phyloP scores from a whole-genome alignment of 2,888 invertebrate genomes.

The Apocheima hispidaria region DNA sequence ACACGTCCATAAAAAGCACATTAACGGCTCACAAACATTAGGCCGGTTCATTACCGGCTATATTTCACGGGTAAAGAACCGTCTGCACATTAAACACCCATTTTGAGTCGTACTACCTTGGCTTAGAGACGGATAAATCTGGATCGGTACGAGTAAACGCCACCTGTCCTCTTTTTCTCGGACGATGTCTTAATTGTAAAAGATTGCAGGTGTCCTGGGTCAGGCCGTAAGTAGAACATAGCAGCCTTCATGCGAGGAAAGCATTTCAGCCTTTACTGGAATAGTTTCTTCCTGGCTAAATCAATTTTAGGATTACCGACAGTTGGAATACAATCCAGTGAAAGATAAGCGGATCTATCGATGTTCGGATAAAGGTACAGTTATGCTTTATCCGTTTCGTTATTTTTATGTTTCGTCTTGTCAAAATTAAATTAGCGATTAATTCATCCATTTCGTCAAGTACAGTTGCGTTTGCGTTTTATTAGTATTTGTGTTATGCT shows the following conservation, averaged over 20 bases:
- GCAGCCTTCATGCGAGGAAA: slow-evolving; percentile 7
- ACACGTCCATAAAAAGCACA: slow-evolving; percentile 48
- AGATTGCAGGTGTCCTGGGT: slow-evolving; percentile 11
- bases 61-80: slow-evolving; percentile 57
- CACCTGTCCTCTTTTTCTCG: slow-evolving; percentile 23
- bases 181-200: slow-evolving; percentile 25
- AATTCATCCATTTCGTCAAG: no score
- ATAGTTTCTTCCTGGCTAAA: slow-evolving; percentile 10
- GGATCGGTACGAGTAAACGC: slow-evolving; percentile 15
- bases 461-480: no score
- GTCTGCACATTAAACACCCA: slow-evolving; percentile 26
- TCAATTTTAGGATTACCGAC: slow-evolving; percentile 14
- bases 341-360: neutral
- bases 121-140: slow-evolving; percentile 30
- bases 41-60: slow-evolving; percentile 52
- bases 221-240: slow-evolving; percentile 8
- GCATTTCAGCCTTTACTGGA: neutral
- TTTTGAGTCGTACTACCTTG: slow-evolving; percentile 37
- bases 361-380: neutral
- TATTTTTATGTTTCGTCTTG: no score
- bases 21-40: slow-evolving; percentile 49
- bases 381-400: no score
- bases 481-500: no score
- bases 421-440: no score
- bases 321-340: slow-evolving; percentile 6